These are phyloP conservation scores for Phrixothrix hirtus DNA, from an alignment of 2,888 invertebrate genomes.

Conservation along the genomic window DNA sequence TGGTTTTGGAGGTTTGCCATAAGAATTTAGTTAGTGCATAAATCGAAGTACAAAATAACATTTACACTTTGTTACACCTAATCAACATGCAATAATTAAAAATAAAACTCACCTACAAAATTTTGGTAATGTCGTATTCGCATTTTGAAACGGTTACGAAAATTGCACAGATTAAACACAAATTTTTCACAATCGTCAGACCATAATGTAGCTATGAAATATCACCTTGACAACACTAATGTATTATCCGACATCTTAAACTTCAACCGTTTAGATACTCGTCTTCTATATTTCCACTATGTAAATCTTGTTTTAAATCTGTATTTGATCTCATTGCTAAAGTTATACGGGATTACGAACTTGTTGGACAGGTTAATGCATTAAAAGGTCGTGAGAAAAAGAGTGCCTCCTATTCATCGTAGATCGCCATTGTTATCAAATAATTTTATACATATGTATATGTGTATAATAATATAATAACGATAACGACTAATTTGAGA, in stretches of 20 bases:
- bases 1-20: no score
- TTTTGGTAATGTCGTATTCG: not conserved
- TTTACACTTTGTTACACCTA: not conserved
- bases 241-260: constrained; percentile 15
- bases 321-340: constrained; percentile 27
- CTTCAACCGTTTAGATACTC: constrained; percentile 15
- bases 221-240: constrained; percentile 1
- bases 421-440: constrained; percentile 11
- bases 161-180: not conserved
- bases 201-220: constrained; percentile 1
- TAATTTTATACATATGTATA: no score
- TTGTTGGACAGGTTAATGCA: constrained; percentile 29
- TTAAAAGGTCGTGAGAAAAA: constrained; percentile 30
- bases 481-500: no score
- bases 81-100: not conserved
- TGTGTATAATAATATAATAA: no score
- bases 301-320: constrained; percentile 28
- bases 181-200: constrained; percentile 1
- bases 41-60: no score
- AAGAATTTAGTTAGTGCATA: no score
- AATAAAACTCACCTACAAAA: not conserved
- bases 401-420: constrained; percentile 5
- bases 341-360: constrained; percentile 28
- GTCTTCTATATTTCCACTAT: constrained; percentile 17
- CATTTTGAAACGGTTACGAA: not conserved